Evolutionary conservation across 1,140 invertebrate genomes (phyloP).

Genomic region (Hylyphantes graminicola): DNA sequence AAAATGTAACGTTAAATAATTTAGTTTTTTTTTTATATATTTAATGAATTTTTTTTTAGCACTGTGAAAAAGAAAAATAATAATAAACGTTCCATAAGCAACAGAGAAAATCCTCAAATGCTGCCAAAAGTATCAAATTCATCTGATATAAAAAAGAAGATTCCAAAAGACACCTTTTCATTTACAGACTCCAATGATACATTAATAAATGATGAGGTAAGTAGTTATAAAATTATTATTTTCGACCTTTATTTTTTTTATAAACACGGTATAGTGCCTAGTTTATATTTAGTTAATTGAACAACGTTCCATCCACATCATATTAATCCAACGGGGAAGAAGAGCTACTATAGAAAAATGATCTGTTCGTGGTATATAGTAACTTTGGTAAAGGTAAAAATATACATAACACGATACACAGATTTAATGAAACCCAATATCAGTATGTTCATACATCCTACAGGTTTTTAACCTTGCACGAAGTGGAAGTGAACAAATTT

Average conservation of each 20-base stretch:
- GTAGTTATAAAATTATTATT: no score
- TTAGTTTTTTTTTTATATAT: conserved; percentile 3
- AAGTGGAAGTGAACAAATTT: no score
- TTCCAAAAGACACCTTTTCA: conserved; percentile 36
- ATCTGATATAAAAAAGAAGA: conserved; percentile 3
- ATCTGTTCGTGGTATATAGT: no score
- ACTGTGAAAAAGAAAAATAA: conserved; percentile 50
- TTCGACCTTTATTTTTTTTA: background rate
- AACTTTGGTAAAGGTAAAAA: no score
- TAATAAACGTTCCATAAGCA: conserved; percentile 4
- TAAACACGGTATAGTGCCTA: background rate
- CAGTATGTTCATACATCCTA: no score
- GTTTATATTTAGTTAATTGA: no score
- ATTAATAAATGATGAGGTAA: conserved; percentile 52
- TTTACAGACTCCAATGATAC: conserved; percentile 57
- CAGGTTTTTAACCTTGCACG: no score
- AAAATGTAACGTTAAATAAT: background rate
- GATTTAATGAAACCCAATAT: no score
- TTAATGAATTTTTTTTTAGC: conserved; percentile 6
- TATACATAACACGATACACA: no score
- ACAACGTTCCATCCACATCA: no score
- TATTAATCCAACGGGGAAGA: no score
- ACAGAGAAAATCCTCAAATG: conserved; percentile 2
- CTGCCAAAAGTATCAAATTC: background rate
- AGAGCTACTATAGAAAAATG: no score